Base-by-base conservation (phyloP, 2,888 invertebrate genomes). In the Pycnomerus fuliginosus region DNA sequence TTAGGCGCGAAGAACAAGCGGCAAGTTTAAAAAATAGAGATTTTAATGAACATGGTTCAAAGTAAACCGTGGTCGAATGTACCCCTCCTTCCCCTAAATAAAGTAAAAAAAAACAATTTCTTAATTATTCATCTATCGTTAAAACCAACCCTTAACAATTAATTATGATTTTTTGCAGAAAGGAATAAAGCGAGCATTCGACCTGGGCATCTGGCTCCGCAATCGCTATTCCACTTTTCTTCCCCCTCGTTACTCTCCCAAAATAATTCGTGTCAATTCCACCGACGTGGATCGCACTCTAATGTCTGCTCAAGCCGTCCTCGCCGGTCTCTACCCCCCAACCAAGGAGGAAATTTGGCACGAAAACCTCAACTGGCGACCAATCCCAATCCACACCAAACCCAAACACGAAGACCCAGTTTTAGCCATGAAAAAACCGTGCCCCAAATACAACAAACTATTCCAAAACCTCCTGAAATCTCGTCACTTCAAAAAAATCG, bases 251-350 rank as follows among this genome's bases (percentile, higher is more conserved):
- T 86, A 84, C 60, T 73, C 75, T 3, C 70, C 68, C 15, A 70
- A 76, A 15, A 75, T 81, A 60, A 73, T 85, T 22, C 74, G 73
- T 56, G 71, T 85, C 1, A 72, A 76, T 33, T 87, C 90, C 30
- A 90, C 93, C 0, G 89, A 92, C 71, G 83, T 86, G 11, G 91
- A 94, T 71, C 81, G 94, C 14, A 90, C 93, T 0, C 71, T 94
- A 8, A 90, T 90, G 87, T 91, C 90, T 44, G 93, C 90, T 0
- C 78, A 85, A 62, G 76, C 83, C 1, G 84, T 88, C 65, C 74
- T 92, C 48, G 89, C 90, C 37, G 88, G 87, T 0, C 62, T 88
- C 39, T 88, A 80, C 66, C 83, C 85, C 3, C 86, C 87, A 0
- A 54, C 55, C 3, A 75, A 69, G 0, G 67, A 72, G 1, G 74